Conservation (phyloP, 2,888 invertebrate genomes). For the Pedicia rivosa region DNA sequence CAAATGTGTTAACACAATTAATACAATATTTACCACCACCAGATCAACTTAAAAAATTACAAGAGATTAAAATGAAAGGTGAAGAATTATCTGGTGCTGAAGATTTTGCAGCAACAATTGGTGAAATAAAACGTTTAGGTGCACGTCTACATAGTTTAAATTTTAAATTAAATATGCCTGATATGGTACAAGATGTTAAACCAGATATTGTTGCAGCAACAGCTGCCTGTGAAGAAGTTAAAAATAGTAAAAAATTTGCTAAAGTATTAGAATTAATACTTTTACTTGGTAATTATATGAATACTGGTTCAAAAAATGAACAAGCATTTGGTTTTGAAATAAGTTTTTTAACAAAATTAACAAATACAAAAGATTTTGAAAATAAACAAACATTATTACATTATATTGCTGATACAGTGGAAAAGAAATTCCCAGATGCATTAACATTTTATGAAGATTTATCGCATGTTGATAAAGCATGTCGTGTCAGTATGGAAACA, state of each 20-base stretch:
- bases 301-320: slow-evolving; percentile 84
- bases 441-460: slow-evolving; percentile 74
- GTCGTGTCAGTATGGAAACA: slow-evolving; percentile 67
- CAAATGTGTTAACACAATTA: slow-evolving; percentile 77
- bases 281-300: slow-evolving; percentile 91
- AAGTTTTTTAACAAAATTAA: slow-evolving; percentile 82
- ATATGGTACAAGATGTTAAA: slow-evolving; percentile 45
- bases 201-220: slow-evolving; percentile 85
- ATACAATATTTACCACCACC: slow-evolving; percentile 85
- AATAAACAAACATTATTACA: slow-evolving; percentile 87
- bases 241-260: slow-evolving; percentile 76
- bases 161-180: slow-evolving; percentile 75
- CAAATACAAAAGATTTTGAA: slow-evolving; percentile 82
- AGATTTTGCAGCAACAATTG: slow-evolving; percentile 82
- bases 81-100: slow-evolving; percentile 83
- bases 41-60: slow-evolving; percentile 73
- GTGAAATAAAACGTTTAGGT: slow-evolving; percentile 71
- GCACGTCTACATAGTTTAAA: slow-evolving; percentile 78
- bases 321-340: slow-evolving; percentile 95
- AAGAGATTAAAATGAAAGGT: slow-evolving; percentile 56
- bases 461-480: slow-evolving; percentile 79
- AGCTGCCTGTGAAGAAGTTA: slow-evolving; percentile 89
- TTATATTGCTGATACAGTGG: slow-evolving; percentile 76
- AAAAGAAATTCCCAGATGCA: slow-evolving; percentile 75
- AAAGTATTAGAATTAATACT: slow-evolving; percentile 79